Evolutionary conservation across 1,140 invertebrate species (phyloP), one percentile per base, ranked within the genome.

Genomic region (Cardiocondyla obscurior): DNA sequence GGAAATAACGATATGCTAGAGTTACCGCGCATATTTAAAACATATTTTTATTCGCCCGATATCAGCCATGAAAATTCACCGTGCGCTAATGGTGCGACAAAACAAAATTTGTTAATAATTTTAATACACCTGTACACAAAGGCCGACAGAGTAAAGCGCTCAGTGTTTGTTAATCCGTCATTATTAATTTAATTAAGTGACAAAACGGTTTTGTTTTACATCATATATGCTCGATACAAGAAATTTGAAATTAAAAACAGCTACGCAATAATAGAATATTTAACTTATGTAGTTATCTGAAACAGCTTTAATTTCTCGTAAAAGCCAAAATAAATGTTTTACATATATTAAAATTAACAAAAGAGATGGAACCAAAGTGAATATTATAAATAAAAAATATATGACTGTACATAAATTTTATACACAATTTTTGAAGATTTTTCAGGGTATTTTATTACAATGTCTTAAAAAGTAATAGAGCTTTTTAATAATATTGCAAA

Each of bases 221-320:
- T 3, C 30, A 0, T 10, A 10, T 39, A 0, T 10, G 16, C 55
- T 39, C 3, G 22, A 19, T 6, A 39, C 28, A 62, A 64, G 42
- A 76, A 62, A 76, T 46, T 62, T 49, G 42, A 76, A 62, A 76
- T 46, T 62, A 12, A 22, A 76, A 76, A 64, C 64, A 22, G 22
- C 33, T n/a, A 5, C 14, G 58, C n/a, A 19, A 5, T 67, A n/a
- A 22, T 19, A 69, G 25, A 53, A 46, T 62, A 39, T 76, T 64
- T 64, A 16, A 4, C 14, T n/a, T 74, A n/a, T n/a, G 19, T 36
- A 60, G 7, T 46, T 62, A 46, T 22, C 0, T 44, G 25, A 60
- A 74, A 60, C 12, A 64, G 19, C n/a, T 22, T 46, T 36, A 49
- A 76, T 46, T 46, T 16, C 1, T 7, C 12, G 7, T 49, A 39